Evolutionary conservation across 2,888 invertebrate genomes (phyloP), one percentile per base, ranked within the genome.

Genomic region (Archips crataeganus): DNA sequence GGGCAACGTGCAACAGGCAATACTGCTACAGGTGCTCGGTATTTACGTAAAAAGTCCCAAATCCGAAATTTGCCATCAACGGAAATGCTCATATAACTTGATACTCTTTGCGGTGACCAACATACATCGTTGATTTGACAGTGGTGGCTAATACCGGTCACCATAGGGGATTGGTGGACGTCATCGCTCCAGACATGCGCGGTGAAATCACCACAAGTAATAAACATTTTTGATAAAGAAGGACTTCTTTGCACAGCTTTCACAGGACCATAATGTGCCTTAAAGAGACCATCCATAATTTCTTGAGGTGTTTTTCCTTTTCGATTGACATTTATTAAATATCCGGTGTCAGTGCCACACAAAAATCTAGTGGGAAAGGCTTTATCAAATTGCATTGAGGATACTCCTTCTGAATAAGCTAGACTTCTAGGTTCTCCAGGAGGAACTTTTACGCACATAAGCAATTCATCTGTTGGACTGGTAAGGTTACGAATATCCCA

Each of bases 11-110:
- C 84, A 81, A 96, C 95, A 87, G 96, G 96, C 3, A 97, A 92
- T 70, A 95, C 94, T 32, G 96, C 87, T 42, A 96, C 95, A 3
- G 98, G 97, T 59, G 95, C 95, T 71, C 95, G 95, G 76, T 97
- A 96, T 83, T 96, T 96, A 76, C 97, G 95, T 45, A 97, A 88
- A 36, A 98, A 89, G 89, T 98, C 98, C 97, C 97, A 98, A 59
- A 96, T 96, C 78, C 97, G 96, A 57, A 98, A 88, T 13, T 95
- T 95, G 0, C 98, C 98, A 81, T 97, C 96, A 11, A 70, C 78
- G 15, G 84, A 79, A 2, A 87, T 83, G 1, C 87, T 77, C 87
- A 90, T 88, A 71, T 86, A 90, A 64, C 85, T 80, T 9, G 90
- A 90, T 54, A 95, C 95, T 78, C 86, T 84, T 15, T 84, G 79